phyloP scores from a whole-genome alignment of 2,797 vertebrate species.

The Esox masquinongy region DNA sequence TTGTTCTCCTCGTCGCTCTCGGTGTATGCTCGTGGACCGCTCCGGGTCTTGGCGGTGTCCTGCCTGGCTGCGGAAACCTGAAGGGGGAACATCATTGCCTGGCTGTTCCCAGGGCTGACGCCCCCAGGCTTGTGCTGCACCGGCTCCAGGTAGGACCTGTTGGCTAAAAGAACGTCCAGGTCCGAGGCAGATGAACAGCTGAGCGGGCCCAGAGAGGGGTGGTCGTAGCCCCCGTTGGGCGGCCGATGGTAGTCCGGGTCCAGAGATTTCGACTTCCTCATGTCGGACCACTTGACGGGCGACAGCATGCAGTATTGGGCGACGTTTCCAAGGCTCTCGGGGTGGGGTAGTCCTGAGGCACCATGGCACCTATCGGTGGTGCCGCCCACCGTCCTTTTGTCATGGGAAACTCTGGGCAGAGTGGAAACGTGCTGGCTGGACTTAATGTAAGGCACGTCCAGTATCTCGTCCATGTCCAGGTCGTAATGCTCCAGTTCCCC shows the following conservation, averaged over 20 bases:
- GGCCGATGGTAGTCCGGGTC: conserved; percentile 81
- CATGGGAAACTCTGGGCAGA: conserved; percentile 82
- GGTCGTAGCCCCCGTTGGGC: conserved; percentile 71
- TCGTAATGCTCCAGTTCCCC: conserved; percentile 97
- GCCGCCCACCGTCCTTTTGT: conserved; percentile 73
- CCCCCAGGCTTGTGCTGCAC: conserved; percentile 73
- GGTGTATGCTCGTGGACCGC: conserved; percentile 60
- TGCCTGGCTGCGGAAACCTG: conserved; percentile 64
- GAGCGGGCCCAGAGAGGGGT: conserved; percentile 66
- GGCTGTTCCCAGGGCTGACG: conserved; percentile 69
- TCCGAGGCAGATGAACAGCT: conserved; percentile 75
- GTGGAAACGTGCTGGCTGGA: conserved; percentile 88
- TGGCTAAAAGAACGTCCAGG: conserved; percentile 78
- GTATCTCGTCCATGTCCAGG: conserved; percentile 98
- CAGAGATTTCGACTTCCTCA: conserved; percentile 83
- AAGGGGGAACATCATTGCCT: conserved; percentile 77
- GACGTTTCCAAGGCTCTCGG: conserved; percentile 51
- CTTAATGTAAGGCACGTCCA: conserved; percentile 98
- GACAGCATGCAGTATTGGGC: conserved; percentile 85
- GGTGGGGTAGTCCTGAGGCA: conserved; percentile 63
- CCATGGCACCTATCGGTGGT: conserved; percentile 76
- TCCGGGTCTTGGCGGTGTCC: conserved; percentile 73
- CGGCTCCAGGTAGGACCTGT: conserved; percentile 80
- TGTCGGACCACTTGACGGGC: conserved; percentile 87
- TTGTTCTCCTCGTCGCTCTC: conserved; percentile 83